A percentile compares a stretch with the other conserved stretches of the same genome.
These are phyloP conservation scores for Cyclophora punctaria DNA, from an alignment of 2,888 invertebrate species.

Conservation along the genomic window DNA sequence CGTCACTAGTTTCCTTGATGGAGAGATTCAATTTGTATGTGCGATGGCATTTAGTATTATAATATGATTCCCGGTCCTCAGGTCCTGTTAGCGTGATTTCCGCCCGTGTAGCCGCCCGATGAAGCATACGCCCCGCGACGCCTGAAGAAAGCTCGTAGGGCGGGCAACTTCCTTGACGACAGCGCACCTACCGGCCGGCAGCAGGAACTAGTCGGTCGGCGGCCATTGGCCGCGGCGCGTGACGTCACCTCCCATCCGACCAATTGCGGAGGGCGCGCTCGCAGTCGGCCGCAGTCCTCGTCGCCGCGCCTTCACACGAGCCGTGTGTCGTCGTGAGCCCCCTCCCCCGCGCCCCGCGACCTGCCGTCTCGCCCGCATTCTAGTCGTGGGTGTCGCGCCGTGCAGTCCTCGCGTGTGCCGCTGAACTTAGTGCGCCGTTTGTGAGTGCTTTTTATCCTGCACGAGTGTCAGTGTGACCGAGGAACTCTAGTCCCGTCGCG, in stretches of 20 bases:
- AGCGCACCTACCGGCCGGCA: conserved; percentile 50
- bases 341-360: conserved; percentile 58
- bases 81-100: conserved; percentile 31
- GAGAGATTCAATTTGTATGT: neutral
- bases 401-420: conserved; percentile 73
- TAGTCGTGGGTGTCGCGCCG: conserved; percentile 73
- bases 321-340: conserved; percentile 59
- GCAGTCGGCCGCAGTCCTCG: conserved; percentile 68
- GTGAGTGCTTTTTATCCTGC: conserved; percentile 70
- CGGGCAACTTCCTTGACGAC: conserved; percentile 58
- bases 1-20: neutral
- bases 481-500: conserved; percentile 58
- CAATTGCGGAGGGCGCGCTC: conserved; percentile 59
- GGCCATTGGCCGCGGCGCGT: conserved; percentile 51
- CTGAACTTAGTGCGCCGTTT: conserved; percentile 71
- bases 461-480: conserved; percentile 71
- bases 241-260: conserved; percentile 59
- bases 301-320: conserved; percentile 70
- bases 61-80: neutral
- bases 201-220: conserved; percentile 33
- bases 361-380: conserved; percentile 65
- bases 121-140: conserved; percentile 65
- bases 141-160: conserved; percentile 66
- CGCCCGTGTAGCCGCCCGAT: conserved; percentile 48
- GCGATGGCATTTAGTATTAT: neutral